Base-by-base conservation (phyloP, 2,113 vertebrate genomes). In the Spermophilus dauricus region DNA sequence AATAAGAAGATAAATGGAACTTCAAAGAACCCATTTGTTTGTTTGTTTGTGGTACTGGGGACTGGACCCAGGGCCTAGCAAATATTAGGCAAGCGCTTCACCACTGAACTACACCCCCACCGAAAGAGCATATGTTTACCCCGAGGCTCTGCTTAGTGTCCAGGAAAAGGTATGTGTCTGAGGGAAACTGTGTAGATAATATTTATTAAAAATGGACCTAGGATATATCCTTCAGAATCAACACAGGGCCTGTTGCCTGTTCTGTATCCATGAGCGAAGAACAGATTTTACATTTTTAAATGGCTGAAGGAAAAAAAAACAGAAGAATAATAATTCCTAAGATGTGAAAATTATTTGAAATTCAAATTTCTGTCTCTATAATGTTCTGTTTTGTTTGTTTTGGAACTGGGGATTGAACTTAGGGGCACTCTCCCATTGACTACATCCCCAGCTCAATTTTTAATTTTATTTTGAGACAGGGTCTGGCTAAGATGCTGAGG, bases 281-380 rank as follows among this genome's bases (percentile, higher is more conserved):
- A 45, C 30, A 73, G 70, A 32, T 72, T 91, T 92, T 58, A 87
- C 51, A 78, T 82, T 95, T 91, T 83, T 26, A 92, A 94, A 78
- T 90, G 58, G 51, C 26, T 42, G 37, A 37, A 37, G 37, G 37
- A 37, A 37, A 37, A 37, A 39, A n/a, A n/a, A 42, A 48, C 61
- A 87, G 53, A 67, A 92, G 48, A 75, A 69, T 39, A 61, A 37
- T 58, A 81, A 72, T 92, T 80, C 22, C 32, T 34, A 77, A 90
- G 67, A 77, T 37, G 9, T 72, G 69, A 61, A 67, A 84, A 84
- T 45, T 51, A 67, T 7, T 17, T 72, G n/a, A 86, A 87, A 89
- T 86, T 97, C 39, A 42, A 37, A 84, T 83, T 80, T 93, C 30
- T 51, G 28, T 81, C 51, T 87, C 81, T 90, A 37, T 73, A 70